A percentile compares a stretch with the other conserved stretches of the same genome.
Conservation (phyloP, 1,140 invertebrate species). For the Hylaeus volcanicus region DNA sequence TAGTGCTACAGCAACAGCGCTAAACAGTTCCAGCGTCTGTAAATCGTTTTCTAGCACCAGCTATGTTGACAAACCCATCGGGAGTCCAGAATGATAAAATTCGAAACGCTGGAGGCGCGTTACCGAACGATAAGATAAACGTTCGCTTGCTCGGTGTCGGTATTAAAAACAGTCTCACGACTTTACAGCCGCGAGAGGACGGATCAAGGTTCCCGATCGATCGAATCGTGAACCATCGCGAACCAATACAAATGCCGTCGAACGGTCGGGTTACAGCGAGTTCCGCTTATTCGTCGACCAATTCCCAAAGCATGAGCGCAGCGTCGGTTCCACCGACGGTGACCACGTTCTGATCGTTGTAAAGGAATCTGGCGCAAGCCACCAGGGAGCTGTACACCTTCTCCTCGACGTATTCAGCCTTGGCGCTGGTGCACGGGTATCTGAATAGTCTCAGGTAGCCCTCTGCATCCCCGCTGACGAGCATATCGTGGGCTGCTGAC, state of each 20-base stretch:
- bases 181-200: neutral
- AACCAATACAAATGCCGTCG: neutral
- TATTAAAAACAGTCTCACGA: slow-evolving; percentile 21
- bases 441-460: slow-evolving; percentile 95
- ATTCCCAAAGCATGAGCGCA: slow-evolving; percentile 94
- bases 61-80: too few species aligned
- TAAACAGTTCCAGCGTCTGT: neutral
- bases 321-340: slow-evolving; percentile 96
- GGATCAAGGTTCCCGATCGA: neutral
- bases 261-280: neutral
- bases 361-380: slow-evolving; percentile 90
- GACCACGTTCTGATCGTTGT: slow-evolving; percentile 92
- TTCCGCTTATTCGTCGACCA: slow-evolving; percentile 86
- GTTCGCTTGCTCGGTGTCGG: neutral
- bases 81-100: neutral
- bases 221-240: too few species aligned
- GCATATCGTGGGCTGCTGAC: slow-evolving; percentile 89
- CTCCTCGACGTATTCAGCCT: slow-evolving; percentile 92
- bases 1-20: neutral
- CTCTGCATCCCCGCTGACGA: slow-evolving; percentile 94
- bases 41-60: neutral
- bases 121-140: slow-evolving; percentile 1
- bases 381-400: slow-evolving; percentile 94
- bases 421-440: slow-evolving; percentile 90
- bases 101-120: neutral